Conservation (phyloP, 2,113 vertebrate genomes). For the Casuarius casuarius region DNA sequence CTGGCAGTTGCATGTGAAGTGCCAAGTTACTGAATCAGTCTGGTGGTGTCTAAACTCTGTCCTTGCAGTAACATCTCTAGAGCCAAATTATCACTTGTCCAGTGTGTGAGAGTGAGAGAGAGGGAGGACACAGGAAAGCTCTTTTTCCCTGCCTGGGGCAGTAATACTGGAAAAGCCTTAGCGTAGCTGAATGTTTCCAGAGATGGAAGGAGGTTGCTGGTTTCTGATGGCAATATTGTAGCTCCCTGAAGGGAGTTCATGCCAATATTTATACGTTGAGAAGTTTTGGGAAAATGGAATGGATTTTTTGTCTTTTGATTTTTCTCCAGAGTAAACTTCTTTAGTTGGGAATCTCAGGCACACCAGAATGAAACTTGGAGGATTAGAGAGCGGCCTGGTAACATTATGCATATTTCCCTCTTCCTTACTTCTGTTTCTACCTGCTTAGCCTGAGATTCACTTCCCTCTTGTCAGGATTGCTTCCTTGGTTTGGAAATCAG, state of each 20-base stretch:
- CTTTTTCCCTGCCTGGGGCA: not conserved
- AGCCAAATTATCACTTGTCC: not conserved
- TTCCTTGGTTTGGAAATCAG: not conserved
- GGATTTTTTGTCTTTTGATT: not conserved
- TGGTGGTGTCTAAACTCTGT: not conserved
- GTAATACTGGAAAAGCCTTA: not conserved
- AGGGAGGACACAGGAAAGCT: not conserved
- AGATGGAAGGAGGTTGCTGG: not conserved
- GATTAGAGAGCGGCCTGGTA: not conserved
- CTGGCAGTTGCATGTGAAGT: not conserved
- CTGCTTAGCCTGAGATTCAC: not conserved
- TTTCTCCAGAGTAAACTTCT: not conserved
- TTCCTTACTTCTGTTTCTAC: not conserved
- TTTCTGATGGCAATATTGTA: not conserved
- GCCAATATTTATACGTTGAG: not conserved
- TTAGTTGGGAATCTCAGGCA: not conserved
- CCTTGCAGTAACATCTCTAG: not conserved
- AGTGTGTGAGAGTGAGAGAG: not conserved
- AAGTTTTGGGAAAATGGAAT: not conserved
- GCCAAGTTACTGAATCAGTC: not conserved
- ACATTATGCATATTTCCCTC: rapidly evolving
- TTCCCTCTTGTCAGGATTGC: not conserved
- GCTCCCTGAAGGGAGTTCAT: not conserved
- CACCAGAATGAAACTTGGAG: not conserved
- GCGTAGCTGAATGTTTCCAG: not conserved